These are phyloP conservation scores for Paedocypris micromegethes DNA, from an alignment of 2,797 vertebrate genomes.

Conservation along the genomic window DNA sequence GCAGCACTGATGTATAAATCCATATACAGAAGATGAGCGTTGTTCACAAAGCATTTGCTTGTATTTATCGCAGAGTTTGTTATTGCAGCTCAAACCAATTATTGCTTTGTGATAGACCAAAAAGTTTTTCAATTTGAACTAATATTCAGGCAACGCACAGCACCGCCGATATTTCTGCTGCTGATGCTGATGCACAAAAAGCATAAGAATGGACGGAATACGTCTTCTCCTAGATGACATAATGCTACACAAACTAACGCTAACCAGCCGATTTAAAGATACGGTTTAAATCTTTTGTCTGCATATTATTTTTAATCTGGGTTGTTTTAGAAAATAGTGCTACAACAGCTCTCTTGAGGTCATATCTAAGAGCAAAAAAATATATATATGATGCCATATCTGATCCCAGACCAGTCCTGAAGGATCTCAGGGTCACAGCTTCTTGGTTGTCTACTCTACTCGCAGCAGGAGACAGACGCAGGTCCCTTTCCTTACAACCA, in stretches of 20 bases:
- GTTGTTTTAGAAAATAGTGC: slow-evolving; percentile 59
- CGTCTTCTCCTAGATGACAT: slow-evolving; percentile 27
- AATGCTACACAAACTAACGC: slow-evolving; percentile 62
- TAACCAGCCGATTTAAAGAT: slow-evolving; percentile 52
- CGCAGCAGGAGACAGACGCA: slow-evolving; percentile 31
- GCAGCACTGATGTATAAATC: slow-evolving; percentile 52
- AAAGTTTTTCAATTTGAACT: neutral
- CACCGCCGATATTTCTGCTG: slow-evolving; percentile 36
- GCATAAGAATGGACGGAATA: slow-evolving; percentile 44
- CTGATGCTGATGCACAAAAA: slow-evolving; percentile 59
- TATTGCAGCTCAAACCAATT: slow-evolving; percentile 57
- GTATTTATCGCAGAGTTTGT: slow-evolving; percentile 57
- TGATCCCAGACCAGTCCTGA: neutral
- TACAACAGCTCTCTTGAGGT: slow-evolving; percentile 59
- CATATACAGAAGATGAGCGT: slow-evolving; percentile 35
- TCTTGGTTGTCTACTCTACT: slow-evolving; percentile 24
- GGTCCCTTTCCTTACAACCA: slow-evolving; percentile 15
- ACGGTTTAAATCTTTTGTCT: slow-evolving; percentile 44
- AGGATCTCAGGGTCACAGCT: slow-evolving; percentile 4
- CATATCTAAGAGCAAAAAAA: slow-evolving; percentile 36
- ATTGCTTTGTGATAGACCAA: slow-evolving; percentile 67
- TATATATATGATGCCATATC: slow-evolving; percentile 19
- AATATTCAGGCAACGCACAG: slow-evolving; percentile 34
- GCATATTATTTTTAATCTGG: slow-evolving; percentile 35
- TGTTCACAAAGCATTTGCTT: slow-evolving; percentile 56